phyloP scores from a whole-genome alignment of 1,140 invertebrate species.

The Forficula auricularia region DNA sequence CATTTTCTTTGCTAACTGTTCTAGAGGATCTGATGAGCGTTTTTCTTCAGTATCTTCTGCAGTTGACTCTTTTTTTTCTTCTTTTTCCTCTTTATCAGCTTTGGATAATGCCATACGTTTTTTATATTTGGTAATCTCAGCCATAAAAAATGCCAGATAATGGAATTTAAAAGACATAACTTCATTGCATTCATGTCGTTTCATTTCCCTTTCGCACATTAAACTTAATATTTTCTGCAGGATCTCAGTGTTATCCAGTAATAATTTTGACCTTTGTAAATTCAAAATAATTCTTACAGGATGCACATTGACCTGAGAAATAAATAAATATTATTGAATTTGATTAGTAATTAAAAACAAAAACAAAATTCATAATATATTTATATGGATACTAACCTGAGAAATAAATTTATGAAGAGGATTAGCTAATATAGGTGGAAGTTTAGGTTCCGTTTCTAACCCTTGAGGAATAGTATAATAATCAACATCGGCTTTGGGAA shows the following conservation, averaged over 20 bases:
- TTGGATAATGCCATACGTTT: slow-evolving; percentile 26
- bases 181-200: slow-evolving; percentile 72
- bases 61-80: slow-evolving; percentile 8
- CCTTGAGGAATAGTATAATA: slow-evolving; percentile 67
- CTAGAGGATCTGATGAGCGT: slow-evolving; percentile 38
- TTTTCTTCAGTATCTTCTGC: slow-evolving; percentile 6
- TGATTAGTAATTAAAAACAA: background rate
- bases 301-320: slow-evolving; percentile 53
- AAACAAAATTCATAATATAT: background rate
- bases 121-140: slow-evolving; percentile 45
- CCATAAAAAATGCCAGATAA: slow-evolving; percentile 60
- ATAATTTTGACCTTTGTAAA: slow-evolving; percentile 46
- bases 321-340: slow-evolving; percentile 12
- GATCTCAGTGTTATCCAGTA: slow-evolving; percentile 56
- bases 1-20: slow-evolving; percentile 52
- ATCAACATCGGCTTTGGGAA: slow-evolving; percentile 67
- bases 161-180: slow-evolving; percentile 83
- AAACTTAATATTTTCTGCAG: slow-evolving; percentile 66
- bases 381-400: slow-evolving; percentile 31
- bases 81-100: background rate
- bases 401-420: slow-evolving; percentile 76
- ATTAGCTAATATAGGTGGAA: slow-evolving; percentile 50
- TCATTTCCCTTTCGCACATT: slow-evolving; percentile 78
- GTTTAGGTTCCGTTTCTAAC: slow-evolving; percentile 58
- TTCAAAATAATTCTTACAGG: slow-evolving; percentile 69